Evolutionary conservation across 1,140 invertebrate species (phyloP).

Genomic region (Ridgeia piscesae): DNA sequence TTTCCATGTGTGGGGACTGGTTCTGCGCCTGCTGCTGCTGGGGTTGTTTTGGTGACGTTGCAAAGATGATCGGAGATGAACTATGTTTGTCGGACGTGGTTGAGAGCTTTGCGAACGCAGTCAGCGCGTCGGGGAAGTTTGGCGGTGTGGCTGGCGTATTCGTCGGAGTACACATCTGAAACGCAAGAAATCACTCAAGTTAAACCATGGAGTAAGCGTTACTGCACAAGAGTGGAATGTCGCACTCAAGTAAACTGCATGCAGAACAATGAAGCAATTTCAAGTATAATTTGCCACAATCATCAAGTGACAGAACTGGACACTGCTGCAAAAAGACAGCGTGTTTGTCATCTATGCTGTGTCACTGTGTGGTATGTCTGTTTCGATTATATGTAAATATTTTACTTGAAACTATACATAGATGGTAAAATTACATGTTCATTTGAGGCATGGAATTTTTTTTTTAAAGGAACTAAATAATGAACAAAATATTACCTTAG

Average conservation of each 20-base stretch:
- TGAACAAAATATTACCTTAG: no score
- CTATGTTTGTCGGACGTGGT: conserved; percentile 56
- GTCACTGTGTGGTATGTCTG: neutral
- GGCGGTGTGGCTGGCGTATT: conserved; percentile 88
- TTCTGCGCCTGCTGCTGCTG: conserved; percentile 35
- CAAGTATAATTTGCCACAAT: neutral
- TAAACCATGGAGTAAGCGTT: neutral
- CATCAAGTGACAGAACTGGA: neutral
- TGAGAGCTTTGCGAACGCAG: conserved; percentile 82
- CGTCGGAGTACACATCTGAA: conserved; percentile 72
- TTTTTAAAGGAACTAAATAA: no score
- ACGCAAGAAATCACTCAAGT: conserved; percentile 19
- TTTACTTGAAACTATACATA: no score
- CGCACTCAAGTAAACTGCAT: neutral
- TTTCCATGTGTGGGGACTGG: conserved; percentile 37
- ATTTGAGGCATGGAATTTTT: no score
- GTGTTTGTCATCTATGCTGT: neutral
- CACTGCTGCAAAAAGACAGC: neutral
- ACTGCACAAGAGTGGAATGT: neutral
- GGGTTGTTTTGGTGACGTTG: conserved; percentile 40
- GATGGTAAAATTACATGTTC: no score
- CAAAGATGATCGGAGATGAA: conserved; percentile 42
- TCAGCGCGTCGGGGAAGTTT: conserved; percentile 81
- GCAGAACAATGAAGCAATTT: neutral
- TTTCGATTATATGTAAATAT: no score